Percentiles rank a stretch among this genome's conserved stretches.
phyloP scores from a whole-genome alignment of 2,797 vertebrate genomes.

The Crenichthys baileyi region DNA sequence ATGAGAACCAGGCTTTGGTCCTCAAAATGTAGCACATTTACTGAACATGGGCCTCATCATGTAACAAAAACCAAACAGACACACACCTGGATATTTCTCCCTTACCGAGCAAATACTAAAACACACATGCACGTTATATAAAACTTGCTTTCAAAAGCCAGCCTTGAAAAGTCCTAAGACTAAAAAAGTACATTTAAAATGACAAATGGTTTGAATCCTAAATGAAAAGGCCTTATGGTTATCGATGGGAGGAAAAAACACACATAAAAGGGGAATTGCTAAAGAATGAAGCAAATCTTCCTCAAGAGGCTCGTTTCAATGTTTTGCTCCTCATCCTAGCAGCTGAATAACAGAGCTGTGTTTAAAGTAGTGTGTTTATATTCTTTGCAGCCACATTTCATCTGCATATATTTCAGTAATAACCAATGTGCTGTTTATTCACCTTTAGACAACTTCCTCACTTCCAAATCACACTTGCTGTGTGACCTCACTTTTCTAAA shows the following conservation, averaged over 20 bases:
- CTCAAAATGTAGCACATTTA: no score
- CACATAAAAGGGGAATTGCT: background rate
- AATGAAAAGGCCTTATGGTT: background rate
- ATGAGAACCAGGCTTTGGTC: no score
- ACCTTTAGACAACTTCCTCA: constrained; percentile 4
- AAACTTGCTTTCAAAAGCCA: background rate
- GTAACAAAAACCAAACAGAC: no score
- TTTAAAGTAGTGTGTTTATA: background rate
- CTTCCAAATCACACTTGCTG: background rate
- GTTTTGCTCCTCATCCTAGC: background rate
- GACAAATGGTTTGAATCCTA: background rate
- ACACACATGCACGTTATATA: background rate
- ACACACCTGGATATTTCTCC: background rate
- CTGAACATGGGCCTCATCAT: no score
- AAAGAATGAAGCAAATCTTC: constrained; percentile 6
- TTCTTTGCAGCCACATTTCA: background rate
- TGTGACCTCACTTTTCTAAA: background rate
- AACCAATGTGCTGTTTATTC: background rate
- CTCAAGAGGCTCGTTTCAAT: constrained; percentile 4
- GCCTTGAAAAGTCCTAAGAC: background rate
- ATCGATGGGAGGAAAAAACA: background rate
- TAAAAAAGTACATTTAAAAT: background rate
- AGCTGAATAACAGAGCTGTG: background rate
- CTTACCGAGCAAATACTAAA: no score
- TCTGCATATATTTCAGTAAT: background rate